phyloP scores from a whole-genome alignment of 2,888 invertebrate species.

The Balanococcus diminutus region DNA sequence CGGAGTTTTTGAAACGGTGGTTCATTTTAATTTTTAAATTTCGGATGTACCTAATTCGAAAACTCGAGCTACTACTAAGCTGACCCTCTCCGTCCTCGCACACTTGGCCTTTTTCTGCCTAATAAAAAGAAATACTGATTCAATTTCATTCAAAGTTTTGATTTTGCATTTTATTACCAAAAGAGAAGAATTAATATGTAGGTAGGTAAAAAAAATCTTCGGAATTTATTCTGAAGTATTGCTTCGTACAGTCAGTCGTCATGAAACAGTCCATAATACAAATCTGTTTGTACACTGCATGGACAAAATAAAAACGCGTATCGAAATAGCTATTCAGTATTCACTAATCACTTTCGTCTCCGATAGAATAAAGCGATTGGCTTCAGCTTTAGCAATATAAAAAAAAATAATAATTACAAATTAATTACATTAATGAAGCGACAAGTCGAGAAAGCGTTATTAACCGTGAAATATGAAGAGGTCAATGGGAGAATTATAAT shows the following conservation, averaged over 20 bases:
- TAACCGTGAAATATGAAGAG: background rate
- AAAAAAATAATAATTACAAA: slow-evolving; percentile 1
- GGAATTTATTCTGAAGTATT: background rate
- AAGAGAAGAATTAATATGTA: background rate
- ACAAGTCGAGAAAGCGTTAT: slow-evolving; percentile 22
- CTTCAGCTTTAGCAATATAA: slow-evolving; percentile 19
- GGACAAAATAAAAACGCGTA: background rate
- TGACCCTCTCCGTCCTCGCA: too few species aligned
- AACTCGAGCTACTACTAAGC: too few species aligned
- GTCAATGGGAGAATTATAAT: background rate
- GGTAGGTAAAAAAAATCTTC: background rate
- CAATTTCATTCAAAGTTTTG: background rate
- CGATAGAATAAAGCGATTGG: background rate
- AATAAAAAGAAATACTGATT: too few species aligned
- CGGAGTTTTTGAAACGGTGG: too few species aligned
- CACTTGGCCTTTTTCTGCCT: too few species aligned
- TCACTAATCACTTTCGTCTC: slow-evolving; percentile 22
- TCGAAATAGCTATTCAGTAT: too few species aligned
- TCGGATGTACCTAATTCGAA: too few species aligned
- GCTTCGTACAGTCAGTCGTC: background rate
- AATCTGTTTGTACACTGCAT: too few species aligned
- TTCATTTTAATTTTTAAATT: too few species aligned
- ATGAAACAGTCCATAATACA: background rate
- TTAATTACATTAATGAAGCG: slow-evolving; percentile 6
- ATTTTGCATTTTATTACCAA: background rate